Conservation (phyloP, 2,113 vertebrate species). For the Oostethus manadensis region DNA sequence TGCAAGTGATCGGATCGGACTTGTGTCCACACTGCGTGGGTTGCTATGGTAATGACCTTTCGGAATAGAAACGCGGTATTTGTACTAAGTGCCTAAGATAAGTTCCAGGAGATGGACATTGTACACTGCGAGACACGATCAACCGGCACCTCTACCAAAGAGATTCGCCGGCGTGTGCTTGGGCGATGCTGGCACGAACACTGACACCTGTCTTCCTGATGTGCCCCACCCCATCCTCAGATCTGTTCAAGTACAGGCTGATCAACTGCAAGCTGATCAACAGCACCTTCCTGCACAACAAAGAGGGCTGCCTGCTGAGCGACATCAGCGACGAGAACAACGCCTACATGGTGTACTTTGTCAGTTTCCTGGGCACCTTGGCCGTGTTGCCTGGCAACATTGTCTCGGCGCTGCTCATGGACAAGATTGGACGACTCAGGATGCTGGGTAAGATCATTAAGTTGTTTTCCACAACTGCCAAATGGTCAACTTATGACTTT, state of each 20-base stretch:
- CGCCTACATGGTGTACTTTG: slow-evolving; percentile 98
- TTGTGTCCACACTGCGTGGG: too few species aligned
- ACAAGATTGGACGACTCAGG: slow-evolving; percentile 93
- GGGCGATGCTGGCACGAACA: background rate
- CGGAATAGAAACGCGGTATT: too few species aligned
- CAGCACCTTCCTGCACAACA: slow-evolving; percentile 95
- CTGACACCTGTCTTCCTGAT: background rate
- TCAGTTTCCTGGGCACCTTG: slow-evolving; percentile 94
- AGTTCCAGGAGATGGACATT: too few species aligned
- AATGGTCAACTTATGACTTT: background rate
- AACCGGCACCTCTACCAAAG: too few species aligned
- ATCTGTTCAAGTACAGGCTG: slow-evolving; percentile 92
- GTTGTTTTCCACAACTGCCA: background rate
- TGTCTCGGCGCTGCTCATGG: slow-evolving; percentile 94
- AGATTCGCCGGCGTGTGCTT: too few species aligned
- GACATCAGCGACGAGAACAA: slow-evolving; percentile 93
- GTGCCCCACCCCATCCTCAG: slow-evolving; percentile 52
- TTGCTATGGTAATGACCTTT: too few species aligned
- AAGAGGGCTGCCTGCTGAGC: slow-evolving; percentile 88
- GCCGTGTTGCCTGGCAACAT: slow-evolving; percentile 95
- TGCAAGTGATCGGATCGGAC: too few species aligned
- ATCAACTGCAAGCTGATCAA: slow-evolving; percentile 87
- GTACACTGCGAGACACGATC: too few species aligned
- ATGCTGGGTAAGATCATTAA: slow-evolving; percentile 81
- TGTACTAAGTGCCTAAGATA: too few species aligned